Evolutionary conservation across 2,888 invertebrate species (phyloP).

Genomic region (Volucella inflata): DNA sequence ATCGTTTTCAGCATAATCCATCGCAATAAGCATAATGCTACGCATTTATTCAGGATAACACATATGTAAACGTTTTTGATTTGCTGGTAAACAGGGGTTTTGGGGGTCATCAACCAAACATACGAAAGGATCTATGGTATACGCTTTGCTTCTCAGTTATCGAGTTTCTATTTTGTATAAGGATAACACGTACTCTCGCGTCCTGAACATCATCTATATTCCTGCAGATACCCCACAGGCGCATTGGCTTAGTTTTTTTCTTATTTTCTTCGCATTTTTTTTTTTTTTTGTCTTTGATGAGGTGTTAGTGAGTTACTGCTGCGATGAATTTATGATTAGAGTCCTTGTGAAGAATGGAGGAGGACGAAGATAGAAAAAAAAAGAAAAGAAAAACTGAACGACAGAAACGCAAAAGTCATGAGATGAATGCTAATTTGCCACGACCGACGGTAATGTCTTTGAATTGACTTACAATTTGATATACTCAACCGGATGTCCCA

Average conservation of each 20-base stretch:
- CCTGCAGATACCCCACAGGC: constrained; percentile 47
- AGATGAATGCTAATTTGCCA: constrained; percentile 70
- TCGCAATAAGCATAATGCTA: constrained; percentile 47
- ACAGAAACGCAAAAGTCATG: constrained; percentile 67
- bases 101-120: constrained; percentile 58
- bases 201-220: constrained; percentile 42
- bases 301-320: constrained; percentile 73
- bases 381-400: constrained; percentile 12
- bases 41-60: constrained; percentile 34
- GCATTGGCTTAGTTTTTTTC: constrained; percentile 7
- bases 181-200: constrained; percentile 31
- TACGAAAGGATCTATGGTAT: constrained; percentile 1
- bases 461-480: constrained; percentile 73
- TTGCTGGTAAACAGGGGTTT: not conserved
- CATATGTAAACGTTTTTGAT: constrained; percentile 61
- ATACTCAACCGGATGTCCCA: constrained; percentile 38
- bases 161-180: not conserved
- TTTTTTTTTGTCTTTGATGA: constrained; percentile 66
- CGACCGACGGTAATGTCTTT: constrained; percentile 60
- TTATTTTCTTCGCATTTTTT: not conserved
- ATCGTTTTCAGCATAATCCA: constrained; percentile 48
- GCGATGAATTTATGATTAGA: constrained; percentile 74
- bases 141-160: not conserved
- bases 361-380: constrained; percentile 27
- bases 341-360: constrained; percentile 45